Conservation (phyloP, 2,888 invertebrate genomes). For the Zaprionus bogoriensis region DNA sequence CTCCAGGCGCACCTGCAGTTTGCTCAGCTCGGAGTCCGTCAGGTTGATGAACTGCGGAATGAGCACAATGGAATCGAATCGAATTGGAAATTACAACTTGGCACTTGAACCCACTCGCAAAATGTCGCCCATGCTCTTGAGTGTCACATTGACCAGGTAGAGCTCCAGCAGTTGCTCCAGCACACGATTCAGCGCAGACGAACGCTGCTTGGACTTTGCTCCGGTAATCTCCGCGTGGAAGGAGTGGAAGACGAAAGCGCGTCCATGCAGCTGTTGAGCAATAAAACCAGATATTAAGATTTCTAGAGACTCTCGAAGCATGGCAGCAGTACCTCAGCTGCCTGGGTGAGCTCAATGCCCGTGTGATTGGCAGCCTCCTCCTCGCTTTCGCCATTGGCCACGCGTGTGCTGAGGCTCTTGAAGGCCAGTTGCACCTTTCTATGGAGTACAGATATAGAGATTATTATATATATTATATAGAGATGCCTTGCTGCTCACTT, state of each 20-base stretch:
- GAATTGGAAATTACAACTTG: neutral
- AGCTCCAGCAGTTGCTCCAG: constrained; percentile 89
- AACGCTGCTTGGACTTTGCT: constrained; percentile 84
- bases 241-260: constrained; percentile 90
- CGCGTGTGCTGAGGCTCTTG: constrained; percentile 87
- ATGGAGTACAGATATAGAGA: constrained; percentile 9
- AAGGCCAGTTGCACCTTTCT: constrained; percentile 89
- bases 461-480: fast-evolving
- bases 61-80: neutral
- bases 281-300: neutral
- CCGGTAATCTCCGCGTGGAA: constrained; percentile 89
- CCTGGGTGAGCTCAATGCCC: constrained; percentile 91
- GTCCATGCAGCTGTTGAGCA: constrained; percentile 88
- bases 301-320: too few species aligned
- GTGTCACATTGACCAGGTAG: constrained; percentile 89
- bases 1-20: constrained; percentile 88
- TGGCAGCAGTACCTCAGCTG: constrained; percentile 89
- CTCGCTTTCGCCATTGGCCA: constrained; percentile 86
- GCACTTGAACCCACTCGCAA: constrained; percentile 86
- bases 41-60: constrained; percentile 68
- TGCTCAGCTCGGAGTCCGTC: constrained; percentile 67
- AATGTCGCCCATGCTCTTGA: constrained; percentile 89
- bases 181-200: constrained; percentile 86
- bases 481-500: constrained; percentile 75
- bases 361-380: constrained; percentile 94